phyloP scores from a whole-genome alignment of 2,888 invertebrate genomes.

The Atrina japonica region DNA sequence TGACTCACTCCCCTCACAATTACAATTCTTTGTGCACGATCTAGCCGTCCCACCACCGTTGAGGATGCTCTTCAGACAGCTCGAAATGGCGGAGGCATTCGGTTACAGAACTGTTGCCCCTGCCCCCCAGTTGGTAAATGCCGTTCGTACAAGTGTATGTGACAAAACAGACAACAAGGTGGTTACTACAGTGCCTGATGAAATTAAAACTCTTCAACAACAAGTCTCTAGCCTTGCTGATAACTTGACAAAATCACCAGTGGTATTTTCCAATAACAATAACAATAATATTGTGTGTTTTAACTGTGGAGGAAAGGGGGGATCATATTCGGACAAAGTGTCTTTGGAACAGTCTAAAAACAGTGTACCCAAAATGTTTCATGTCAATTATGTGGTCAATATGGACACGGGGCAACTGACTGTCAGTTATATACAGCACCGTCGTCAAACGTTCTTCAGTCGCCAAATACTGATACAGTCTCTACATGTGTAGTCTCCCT shows the following conservation, averaged over 20 bases:
- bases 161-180: neutral
- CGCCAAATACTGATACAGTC: too few relatives aligned
- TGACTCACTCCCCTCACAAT: constrained; percentile 11
- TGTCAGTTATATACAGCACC: neutral
- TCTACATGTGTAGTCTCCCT: too few relatives aligned
- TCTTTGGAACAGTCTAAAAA: constrained; percentile 4
- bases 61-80: constrained; percentile 18
- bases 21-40: constrained; percentile 23
- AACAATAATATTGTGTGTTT: constrained; percentile 11
- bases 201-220: neutral
- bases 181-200: neutral
- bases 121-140: too few relatives aligned
- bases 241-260: neutral
- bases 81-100: constrained; percentile 4
- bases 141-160: too few relatives aligned
- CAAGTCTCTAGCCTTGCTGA: neutral
- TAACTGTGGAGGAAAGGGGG: constrained; percentile 20
- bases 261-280: neutral
- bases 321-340: constrained; percentile 17
- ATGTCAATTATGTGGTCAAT: constrained; percentile 31
- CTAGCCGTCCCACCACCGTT: constrained; percentile 3
- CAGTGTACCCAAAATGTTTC: constrained; percentile 2
- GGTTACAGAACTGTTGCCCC: constrained; percentile 4
- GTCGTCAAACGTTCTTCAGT: too few relatives aligned
- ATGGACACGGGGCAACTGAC: constrained; percentile 20